Evolutionary conservation across 2,797 vertebrate genomes (phyloP).

Genomic region (Fringilla coelebs): DNA sequence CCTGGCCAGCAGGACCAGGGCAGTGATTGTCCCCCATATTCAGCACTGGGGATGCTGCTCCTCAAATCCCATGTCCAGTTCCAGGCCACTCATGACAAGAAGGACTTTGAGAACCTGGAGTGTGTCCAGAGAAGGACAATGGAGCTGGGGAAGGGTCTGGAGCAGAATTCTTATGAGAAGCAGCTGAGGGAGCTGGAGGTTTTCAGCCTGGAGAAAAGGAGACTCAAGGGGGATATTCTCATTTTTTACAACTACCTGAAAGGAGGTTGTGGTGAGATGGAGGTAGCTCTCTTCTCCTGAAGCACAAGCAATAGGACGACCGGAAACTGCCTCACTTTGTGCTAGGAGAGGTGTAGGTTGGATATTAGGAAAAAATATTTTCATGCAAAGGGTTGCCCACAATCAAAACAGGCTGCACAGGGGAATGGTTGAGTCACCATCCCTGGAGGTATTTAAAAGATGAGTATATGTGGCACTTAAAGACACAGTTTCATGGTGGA

Average conservation of each 20-base stretch:
- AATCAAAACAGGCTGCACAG: not conserved
- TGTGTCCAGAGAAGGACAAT: fast-evolving
- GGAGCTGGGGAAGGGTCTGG: not conserved
- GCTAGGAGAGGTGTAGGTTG: not conserved
- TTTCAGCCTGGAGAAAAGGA: not conserved
- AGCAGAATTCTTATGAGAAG: not conserved
- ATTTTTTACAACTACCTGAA: not conserved
- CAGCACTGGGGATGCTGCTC: fast-evolving
- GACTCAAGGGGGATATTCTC: not conserved
- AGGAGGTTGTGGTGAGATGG: not conserved
- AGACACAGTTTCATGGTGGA: not conserved
- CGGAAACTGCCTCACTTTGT: not conserved
- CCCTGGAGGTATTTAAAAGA: not conserved
- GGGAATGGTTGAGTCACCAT: not conserved
- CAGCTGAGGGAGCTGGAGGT: not conserved
- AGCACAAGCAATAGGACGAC: not conserved
- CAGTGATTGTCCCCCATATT: fast-evolving
- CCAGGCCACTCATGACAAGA: not conserved
- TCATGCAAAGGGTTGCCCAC: not conserved
- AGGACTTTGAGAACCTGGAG: not conserved
- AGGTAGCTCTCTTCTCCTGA: not conserved
- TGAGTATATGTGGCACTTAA: not conserved
- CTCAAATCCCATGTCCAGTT: not conserved
- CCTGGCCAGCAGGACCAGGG: not conserved
- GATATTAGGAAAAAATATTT: not conserved